Evolutionary conservation across 2,888 invertebrate genomes (phyloP).

Genomic region (Nasonovia ribisnigri): DNA sequence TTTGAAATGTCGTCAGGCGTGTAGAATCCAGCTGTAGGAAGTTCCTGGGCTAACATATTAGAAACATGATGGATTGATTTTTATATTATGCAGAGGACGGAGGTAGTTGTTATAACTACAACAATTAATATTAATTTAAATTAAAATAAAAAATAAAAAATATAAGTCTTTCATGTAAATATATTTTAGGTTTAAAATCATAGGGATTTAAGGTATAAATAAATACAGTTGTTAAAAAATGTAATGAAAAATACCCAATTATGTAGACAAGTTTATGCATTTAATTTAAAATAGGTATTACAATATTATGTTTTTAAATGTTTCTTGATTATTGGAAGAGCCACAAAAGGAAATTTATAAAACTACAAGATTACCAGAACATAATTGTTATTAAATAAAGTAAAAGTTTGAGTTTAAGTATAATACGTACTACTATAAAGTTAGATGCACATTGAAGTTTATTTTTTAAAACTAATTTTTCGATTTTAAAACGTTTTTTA

Average conservation of each 20-base stretch:
- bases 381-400: background rate
- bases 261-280: background rate
- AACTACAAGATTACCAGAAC: background rate
- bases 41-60: too few species aligned
- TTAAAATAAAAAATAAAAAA: background rate
- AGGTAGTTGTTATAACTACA: background rate
- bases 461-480: background rate
- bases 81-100: background rate
- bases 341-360: background rate
- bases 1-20: background rate
- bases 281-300: background rate
- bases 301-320: background rate
- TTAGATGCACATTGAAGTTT: background rate
- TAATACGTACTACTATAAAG: background rate
- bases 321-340: background rate
- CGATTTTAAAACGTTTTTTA: background rate
- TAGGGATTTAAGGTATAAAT: background rate
- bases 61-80: background rate
- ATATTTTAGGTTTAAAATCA: background rate
- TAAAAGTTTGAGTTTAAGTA: background rate
- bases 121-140: background rate
- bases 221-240: background rate
- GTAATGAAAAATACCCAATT: background rate
- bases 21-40: background rate
- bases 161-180: background rate